Conservation (phyloP, 2,888 invertebrate genomes). For the Noctua pronuba region DNA sequence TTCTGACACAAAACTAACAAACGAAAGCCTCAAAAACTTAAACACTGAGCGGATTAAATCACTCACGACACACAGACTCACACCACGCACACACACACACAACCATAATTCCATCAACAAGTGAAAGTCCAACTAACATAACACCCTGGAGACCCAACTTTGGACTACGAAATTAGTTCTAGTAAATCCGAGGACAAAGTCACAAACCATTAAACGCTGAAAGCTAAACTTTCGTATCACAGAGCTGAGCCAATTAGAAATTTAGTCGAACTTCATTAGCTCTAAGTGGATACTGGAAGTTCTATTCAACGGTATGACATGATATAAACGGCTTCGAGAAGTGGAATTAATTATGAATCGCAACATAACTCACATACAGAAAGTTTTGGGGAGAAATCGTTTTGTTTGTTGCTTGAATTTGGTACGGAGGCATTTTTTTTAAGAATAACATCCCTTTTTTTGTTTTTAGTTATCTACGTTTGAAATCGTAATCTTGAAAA, state of each 20-base stretch:
- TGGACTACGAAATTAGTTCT: slow-evolving; percentile 72
- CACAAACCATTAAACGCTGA: slow-evolving; percentile 78
- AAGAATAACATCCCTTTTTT: not conserved
- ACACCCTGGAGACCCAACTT: slow-evolving; percentile 70
- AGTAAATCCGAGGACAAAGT: slow-evolving; percentile 77
- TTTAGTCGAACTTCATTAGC: slow-evolving; percentile 74
- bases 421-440: not conserved
- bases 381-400: not conserved
- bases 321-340: slow-evolving; percentile 55
- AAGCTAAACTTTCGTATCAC: slow-evolving; percentile 76
- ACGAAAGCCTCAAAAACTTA: slow-evolving; percentile 45
- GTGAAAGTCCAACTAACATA: slow-evolving; percentile 67
- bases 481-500: not conserved
- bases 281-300: slow-evolving; percentile 64
- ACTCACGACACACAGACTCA: slow-evolving; percentile 3
- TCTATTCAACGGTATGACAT: slow-evolving; percentile 57
- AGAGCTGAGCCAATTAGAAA: slow-evolving; percentile 76
- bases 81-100: slow-evolving; percentile 22
- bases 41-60: slow-evolving; percentile 38
- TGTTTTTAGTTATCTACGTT: not conserved
- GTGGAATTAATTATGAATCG: slow-evolving; percentile 49
- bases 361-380: slow-evolving; percentile 17
- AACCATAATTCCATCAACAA: slow-evolving; percentile 63
- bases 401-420: not conserved
- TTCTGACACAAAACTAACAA: not conserved